Conservation (phyloP, 2,888 invertebrate species). For the Auanema sp. region DNA sequence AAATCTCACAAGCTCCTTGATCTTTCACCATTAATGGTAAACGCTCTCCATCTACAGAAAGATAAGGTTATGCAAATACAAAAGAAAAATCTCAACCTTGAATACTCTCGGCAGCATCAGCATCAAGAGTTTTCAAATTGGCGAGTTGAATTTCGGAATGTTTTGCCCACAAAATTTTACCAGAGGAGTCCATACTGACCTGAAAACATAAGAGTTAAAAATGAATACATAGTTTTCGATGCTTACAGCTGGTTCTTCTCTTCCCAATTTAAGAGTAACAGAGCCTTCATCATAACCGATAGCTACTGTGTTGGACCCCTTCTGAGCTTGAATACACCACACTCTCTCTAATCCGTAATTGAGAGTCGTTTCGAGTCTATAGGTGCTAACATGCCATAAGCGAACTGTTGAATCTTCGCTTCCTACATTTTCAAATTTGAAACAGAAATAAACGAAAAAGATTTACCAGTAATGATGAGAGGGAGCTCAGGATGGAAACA, state of each 20-base stretch:
- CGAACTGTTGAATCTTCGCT: constrained; percentile 81
- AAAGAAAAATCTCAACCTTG: constrained; percentile 36
- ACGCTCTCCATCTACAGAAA: constrained; percentile 78
- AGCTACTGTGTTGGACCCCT: constrained; percentile 73
- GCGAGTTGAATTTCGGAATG: constrained; percentile 92
- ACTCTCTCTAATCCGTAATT: constrained; percentile 98
- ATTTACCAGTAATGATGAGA: constrained; percentile 80
- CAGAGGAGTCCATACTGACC: constrained; percentile 90
- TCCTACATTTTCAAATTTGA: constrained; percentile 19
- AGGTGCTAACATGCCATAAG: constrained; percentile 98
- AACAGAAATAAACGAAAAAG: constrained; percentile 1
- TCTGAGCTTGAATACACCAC: constrained; percentile 79
- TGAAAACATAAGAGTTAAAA: background rate
- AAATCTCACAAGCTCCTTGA: constrained; percentile 98
- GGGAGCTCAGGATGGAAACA: constrained; percentile 98
- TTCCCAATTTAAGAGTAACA: constrained; percentile 87
- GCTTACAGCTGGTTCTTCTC: constrained; percentile 88
- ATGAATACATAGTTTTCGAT: background rate
- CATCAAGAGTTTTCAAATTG: constrained; percentile 61
- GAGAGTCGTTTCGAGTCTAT: constrained; percentile 85
- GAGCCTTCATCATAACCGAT: constrained; percentile 97
- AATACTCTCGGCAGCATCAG: constrained; percentile 47
- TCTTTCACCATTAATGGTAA: constrained; percentile 93
- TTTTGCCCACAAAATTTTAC: constrained; percentile 98
- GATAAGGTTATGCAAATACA: background rate